Conservation (phyloP, 2,797 vertebrate species). For the Myotis myotis region DNA sequence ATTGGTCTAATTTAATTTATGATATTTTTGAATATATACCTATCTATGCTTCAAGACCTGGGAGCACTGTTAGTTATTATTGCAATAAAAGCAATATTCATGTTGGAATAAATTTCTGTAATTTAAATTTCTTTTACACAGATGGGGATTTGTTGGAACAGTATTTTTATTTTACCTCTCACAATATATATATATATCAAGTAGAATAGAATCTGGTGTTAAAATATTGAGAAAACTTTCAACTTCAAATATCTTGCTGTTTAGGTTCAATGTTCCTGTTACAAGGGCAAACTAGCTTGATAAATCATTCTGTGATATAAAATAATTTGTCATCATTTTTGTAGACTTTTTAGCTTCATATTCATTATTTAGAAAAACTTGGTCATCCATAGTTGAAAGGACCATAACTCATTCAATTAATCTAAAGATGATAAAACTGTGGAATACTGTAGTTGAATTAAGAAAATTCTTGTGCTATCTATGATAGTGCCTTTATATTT, state of each 20-base stretch:
- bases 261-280: neutral
- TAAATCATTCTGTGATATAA: neutral
- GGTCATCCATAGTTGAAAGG: neutral
- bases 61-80: slow-evolving; percentile 40
- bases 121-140: slow-evolving; percentile 50
- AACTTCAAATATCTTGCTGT: neutral
- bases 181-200: neutral
- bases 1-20: slow-evolving; percentile 45
- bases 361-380: neutral
- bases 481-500: neutral
- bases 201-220: neutral
- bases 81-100: slow-evolving; percentile 42
- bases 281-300: neutral
- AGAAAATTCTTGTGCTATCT: neutral
- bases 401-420: neutral
- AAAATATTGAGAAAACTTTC: slow-evolving; percentile 8
- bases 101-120: slow-evolving; percentile 9
- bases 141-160: neutral
- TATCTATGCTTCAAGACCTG: slow-evolving; percentile 1
- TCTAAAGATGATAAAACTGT: neutral
- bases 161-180: slow-evolving; percentile 16
- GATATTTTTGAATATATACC: slow-evolving; percentile 30
- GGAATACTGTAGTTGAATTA: neutral
- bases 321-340: neutral
- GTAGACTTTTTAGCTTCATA: neutral